These are phyloP conservation scores for Pantherophis guttatus DNA, from an alignment of 2,113 vertebrate genomes.

Conservation along the genomic window DNA sequence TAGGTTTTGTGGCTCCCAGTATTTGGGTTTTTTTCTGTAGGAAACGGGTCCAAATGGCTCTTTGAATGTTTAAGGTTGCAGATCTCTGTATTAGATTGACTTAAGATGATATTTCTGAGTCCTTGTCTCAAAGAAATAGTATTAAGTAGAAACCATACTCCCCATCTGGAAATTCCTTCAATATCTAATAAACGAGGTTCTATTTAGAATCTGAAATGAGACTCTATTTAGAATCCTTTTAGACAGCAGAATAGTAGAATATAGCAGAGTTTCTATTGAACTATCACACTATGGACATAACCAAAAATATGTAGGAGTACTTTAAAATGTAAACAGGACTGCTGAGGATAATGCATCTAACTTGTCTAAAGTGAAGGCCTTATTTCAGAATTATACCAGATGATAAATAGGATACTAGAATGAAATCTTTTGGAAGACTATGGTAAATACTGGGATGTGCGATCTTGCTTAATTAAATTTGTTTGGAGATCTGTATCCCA, in stretches of 20 bases:
- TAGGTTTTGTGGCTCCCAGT: too few species aligned
- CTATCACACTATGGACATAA: neutral
- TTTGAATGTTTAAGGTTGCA: too few species aligned
- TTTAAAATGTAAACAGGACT: neutral
- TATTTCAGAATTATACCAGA: neutral
- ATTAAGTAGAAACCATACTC: neutral
- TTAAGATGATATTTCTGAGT: neutral
- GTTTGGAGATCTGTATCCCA: neutral
- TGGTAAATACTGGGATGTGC: neutral
- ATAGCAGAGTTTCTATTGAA: neutral
- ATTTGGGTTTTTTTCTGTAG: too few species aligned
- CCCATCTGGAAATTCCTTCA: neutral
- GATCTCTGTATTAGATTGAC: neutral
- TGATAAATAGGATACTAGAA: neutral
- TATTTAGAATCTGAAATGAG: neutral
- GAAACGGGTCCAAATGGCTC: too few species aligned
- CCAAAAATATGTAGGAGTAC: neutral
- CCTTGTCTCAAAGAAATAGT: neutral
- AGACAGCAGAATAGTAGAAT: neutral
- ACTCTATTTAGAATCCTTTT: neutral
- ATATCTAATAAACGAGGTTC: neutral
- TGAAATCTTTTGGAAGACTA: neutral
- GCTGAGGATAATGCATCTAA: neutral
- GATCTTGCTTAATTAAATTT: neutral
- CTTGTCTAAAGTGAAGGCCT: neutral